Base-by-base conservation (phyloP, 2,888 invertebrate species). In the Eulithis testata region DNA sequence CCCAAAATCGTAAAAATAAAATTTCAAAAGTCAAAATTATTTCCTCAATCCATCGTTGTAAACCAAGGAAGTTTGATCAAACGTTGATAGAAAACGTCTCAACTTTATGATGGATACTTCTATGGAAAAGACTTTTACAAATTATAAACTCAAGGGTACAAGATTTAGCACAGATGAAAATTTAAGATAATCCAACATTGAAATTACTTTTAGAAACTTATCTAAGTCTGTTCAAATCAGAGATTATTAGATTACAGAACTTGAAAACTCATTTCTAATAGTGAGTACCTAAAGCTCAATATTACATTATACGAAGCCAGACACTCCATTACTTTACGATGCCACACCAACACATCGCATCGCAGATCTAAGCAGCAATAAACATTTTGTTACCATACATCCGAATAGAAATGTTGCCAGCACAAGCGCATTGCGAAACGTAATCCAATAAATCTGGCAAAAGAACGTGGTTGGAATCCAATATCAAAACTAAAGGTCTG, bases 401-500 rank as follows among this genome's bases (percentile, higher is more conserved):
- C 58, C 63, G 45, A 49, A 69, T 69, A 65, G 63, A 63, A 69
- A 65, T 69, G 73, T 66, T 72, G 67, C 72, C 69, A 68, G 73
- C 71, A 73, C 59, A 66, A 74, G 71, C 75, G 73, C 77, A 76
- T 72, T 73, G 72, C 72, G 72, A 71, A 73, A 75, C 70, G 75
- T 79, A 76, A 82, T 80, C 80, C 75, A 78, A 82, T 82, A 82
- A 82, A 82, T 82, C 79, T 78, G 73, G 73, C 70, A 74, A 74
- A 76, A 75, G 75, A 74, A 80, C 81, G 80, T 80, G 81, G 76
- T 77, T 70, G 68, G 81, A 82, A 85, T 81, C 76, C 83, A 80
- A 84, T 82, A 84, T 80, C 78, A 80, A 81, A 81, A 83, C 81
- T 80, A 80, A 80, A 82, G 79, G 78, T 77, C 83, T 81, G 70